A percentile compares a stretch with the other conserved stretches of the same genome.
phyloP scores from a whole-genome alignment of 2,113 vertebrate genomes.

The Campylomormyrus tamandua region DNA sequence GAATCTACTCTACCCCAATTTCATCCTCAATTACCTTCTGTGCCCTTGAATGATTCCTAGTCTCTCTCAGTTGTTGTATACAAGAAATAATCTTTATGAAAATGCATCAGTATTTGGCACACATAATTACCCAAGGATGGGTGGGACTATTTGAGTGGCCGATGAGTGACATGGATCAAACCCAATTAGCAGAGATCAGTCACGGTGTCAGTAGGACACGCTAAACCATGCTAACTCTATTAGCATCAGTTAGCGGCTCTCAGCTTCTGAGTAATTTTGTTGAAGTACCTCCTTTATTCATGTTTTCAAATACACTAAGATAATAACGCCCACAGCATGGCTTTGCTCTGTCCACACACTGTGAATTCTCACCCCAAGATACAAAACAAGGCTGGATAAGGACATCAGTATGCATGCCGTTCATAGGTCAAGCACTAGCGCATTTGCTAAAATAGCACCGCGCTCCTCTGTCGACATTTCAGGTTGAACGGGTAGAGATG shows the following conservation, averaged over 20 bases:
- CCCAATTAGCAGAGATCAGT: background rate
- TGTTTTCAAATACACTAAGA: background rate
- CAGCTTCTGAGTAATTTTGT: background rate
- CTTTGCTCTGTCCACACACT: background rate
- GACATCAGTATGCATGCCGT: background rate
- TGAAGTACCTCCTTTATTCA: background rate
- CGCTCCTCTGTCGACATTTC: background rate
- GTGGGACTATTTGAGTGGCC: background rate
- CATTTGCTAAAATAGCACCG: background rate
- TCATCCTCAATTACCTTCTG: slow-evolving; percentile 8
- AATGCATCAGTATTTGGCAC: slow-evolving; percentile 6
- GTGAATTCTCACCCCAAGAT: background rate
- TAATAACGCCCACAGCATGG: background rate
- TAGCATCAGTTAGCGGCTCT: background rate
- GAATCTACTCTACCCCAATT: background rate
- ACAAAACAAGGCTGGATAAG: background rate
- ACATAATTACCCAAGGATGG: slow-evolving; percentile 14
- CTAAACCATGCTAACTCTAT: background rate
- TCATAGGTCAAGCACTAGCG: background rate
- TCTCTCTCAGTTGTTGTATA: background rate
- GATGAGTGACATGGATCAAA: background rate
- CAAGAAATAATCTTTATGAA: slow-evolving; percentile 4
- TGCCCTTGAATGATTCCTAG: slow-evolving; percentile 10
- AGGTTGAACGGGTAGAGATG: background rate
- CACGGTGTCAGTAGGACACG: background rate